These are phyloP conservation scores for Diploscapter pachys DNA, from an alignment of 1,140 invertebrate species.

Conservation along the genomic window DNA sequence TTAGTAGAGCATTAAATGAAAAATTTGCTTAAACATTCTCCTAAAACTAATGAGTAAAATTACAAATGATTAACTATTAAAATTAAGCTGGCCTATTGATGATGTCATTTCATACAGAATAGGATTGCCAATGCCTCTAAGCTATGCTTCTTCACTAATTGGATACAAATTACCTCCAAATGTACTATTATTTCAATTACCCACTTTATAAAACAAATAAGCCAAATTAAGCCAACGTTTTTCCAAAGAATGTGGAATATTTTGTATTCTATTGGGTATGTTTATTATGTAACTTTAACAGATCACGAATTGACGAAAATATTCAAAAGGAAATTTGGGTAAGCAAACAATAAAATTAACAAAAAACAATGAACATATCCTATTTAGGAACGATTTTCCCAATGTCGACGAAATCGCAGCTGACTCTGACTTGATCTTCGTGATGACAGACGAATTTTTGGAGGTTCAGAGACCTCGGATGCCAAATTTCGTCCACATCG, in stretches of 20 bases:
- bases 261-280: not conserved
- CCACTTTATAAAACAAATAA: not conserved
- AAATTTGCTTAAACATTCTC: too few relatives aligned
- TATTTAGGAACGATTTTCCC: slow-evolving; percentile 32
- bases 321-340: not conserved
- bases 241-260: not conserved
- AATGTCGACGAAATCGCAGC: slow-evolving; percentile 17
- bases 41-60: too few relatives aligned
- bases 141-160: not conserved
- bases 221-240: not conserved
- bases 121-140: not conserved
- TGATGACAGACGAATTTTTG: slow-evolving; percentile 33
- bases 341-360: not conserved
- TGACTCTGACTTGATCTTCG: slow-evolving; percentile 32
- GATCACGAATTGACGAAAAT: too few relatives aligned
- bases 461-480: slow-evolving; percentile 28
- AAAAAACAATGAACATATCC: not conserved
- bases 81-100: not conserved
- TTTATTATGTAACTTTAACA: not conserved
- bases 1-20: too few relatives aligned
- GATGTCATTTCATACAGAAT: not conserved
- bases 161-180: not conserved
- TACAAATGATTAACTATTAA: not conserved
- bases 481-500: slow-evolving; percentile 35
- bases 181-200: not conserved